Evolutionary conservation across 2,113 vertebrate genomes (phyloP), one percentile per base, ranked within the genome.

Genomic region (Isichthys henryi): DNA sequence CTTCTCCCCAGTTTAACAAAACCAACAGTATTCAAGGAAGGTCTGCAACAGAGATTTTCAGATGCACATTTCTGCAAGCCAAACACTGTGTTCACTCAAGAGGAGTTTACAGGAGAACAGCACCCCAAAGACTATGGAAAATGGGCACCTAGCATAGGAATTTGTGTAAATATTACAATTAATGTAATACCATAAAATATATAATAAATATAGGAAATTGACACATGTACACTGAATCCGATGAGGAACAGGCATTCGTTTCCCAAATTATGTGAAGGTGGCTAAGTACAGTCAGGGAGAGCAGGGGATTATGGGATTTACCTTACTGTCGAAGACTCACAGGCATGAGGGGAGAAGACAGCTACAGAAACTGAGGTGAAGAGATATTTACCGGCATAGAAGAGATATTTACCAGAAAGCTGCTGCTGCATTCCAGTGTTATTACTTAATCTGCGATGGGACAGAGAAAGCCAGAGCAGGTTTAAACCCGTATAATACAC

Each of bases 241-340:
- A 17, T 77, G 31, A 35, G 70, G 27, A 46, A 48, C 39, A 46
- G 80, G 39, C 21, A 48, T 8, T 31, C 10, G 1, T 45, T 23
- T 84, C 45, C 39, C 19, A 48, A n/a, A n/a, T 84, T 84, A 35
- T 46, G 1, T 0, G 17, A 46, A 62, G 23, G 3, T 15, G 87
- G 90, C 93, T 95, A 94, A 94, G 91, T 93, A 94, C 94, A 95
- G 93, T 89, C 92, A 92, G 84, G 91, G 92, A 88, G 62, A 91
- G 92, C 92, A 94, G 94, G 77, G 94, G 95, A 94, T 96, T 96
- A 96, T 91, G 89, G 93, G 87, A 93, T 92, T 91, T 90, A 89
- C 70, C 70, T 77, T 39, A 15, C 31, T 87, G 93, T 53, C n/a
- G 39, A 39, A 85, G 13, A 56, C 80, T 58, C 21, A 53, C 74